Conservation (phyloP, 2,797 vertebrate genomes). For the Prunella strophiata region DNA sequence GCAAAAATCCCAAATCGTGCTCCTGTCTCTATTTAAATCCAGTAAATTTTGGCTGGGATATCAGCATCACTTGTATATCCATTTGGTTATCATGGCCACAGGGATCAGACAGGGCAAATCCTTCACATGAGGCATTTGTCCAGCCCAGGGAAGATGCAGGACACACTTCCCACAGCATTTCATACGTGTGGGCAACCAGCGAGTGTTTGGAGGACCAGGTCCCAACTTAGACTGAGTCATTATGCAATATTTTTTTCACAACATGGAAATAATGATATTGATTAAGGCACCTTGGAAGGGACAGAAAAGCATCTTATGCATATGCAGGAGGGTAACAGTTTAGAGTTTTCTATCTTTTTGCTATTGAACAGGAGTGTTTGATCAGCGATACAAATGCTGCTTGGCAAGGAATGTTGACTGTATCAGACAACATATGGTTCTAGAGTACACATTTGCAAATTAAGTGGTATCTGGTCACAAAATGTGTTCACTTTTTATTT, state of each 20-base stretch:
- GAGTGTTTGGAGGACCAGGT: background rate
- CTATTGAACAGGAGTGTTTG: constrained; percentile 21
- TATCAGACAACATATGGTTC: constrained; percentile 48
- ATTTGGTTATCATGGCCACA: background rate
- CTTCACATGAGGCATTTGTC: background rate
- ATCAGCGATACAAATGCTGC: constrained; percentile 34
- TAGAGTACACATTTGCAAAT: constrained; percentile 49
- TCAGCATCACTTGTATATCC: background rate
- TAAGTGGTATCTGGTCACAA: constrained; percentile 57
- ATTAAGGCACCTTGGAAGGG: constrained; percentile 51
- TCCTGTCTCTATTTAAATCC: background rate
- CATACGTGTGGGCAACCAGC: rapidly evolving
- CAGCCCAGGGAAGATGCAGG: background rate
- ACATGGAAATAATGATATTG: background rate
- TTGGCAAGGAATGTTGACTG: constrained; percentile 44
- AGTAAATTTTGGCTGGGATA: background rate
- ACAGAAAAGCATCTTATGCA: constrained; percentile 1
- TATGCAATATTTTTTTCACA: background rate
- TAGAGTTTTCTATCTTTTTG: constrained; percentile 5
- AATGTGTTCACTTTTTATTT: constrained; percentile 59
- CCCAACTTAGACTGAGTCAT: background rate
- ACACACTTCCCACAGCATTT: background rate
- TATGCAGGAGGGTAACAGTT: constrained; percentile 27
- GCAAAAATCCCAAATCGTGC: background rate
- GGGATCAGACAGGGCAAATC: background rate